These are phyloP conservation scores for Ataeniobius toweri DNA, from an alignment of 2,797 vertebrate genomes.

Conservation along the genomic window DNA sequence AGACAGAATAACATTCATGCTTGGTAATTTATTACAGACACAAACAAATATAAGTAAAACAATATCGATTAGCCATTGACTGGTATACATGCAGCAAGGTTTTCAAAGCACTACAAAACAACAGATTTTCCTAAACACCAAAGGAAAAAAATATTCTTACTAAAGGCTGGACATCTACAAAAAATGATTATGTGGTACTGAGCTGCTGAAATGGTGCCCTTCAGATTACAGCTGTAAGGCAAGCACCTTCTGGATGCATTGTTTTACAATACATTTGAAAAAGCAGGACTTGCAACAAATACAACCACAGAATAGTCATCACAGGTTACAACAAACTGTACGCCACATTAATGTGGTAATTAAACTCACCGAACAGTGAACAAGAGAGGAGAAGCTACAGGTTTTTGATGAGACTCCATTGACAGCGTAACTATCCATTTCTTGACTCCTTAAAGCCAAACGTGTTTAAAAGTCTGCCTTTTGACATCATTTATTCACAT, in stretches of 20 bases:
- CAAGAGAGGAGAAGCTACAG: slow-evolving; percentile 39
- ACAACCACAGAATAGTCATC: slow-evolving; percentile 27
- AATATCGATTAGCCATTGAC: slow-evolving; percentile 2
- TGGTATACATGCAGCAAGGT: slow-evolving; percentile 28
- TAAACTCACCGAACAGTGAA: slow-evolving; percentile 38
- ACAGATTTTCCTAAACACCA: background rate
- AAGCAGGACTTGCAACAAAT: slow-evolving; percentile 56
- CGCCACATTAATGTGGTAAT: slow-evolving; percentile 31
- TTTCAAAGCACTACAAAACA: background rate
- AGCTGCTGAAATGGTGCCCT: slow-evolving; percentile 34
- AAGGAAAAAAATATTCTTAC: background rate
- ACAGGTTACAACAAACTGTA: slow-evolving; percentile 18
- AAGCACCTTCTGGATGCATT: slow-evolving; percentile 44
- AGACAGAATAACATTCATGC: slow-evolving; percentile 54
- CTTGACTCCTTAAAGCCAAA: slow-evolving; percentile 14
- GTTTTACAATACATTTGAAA: slow-evolving; percentile 25
- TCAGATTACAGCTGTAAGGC: slow-evolving; percentile 46
- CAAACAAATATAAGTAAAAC: slow-evolving; percentile 15
- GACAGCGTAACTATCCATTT: slow-evolving; percentile 9
- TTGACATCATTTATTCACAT: slow-evolving; percentile 47
- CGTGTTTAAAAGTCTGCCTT: slow-evolving; percentile 23
- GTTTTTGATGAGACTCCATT: slow-evolving; percentile 19
- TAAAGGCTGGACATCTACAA: slow-evolving; percentile 26
- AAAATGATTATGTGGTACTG: slow-evolving; percentile 10
- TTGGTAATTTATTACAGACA: slow-evolving; percentile 48